Base-by-base conservation (phyloP, 2,888 invertebrate genomes). In the Apamea epomidion region DNA sequence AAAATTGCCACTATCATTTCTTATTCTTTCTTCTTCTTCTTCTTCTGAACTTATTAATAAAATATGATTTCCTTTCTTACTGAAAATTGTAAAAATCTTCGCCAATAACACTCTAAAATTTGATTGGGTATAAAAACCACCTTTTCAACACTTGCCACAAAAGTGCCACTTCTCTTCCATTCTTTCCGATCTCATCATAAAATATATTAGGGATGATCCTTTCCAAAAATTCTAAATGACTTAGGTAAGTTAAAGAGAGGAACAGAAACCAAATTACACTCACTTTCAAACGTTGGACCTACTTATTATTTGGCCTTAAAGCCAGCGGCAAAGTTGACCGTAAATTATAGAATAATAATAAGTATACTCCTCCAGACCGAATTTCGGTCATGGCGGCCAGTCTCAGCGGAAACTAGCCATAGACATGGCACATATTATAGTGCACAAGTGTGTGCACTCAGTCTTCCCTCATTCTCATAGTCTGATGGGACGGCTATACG, bases 261-360 rank as follows among this genome's bases (percentile, higher is more conserved):
- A 69, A 69, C 75, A 78, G 78, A 84, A 89, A 85, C 81, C 74
- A 80, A 87, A 89, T 90, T 87, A 87, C 77, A 71, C 45, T 87
- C 78, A 76, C 81, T 88, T 86, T 84, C 82, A 81, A 87, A 80
- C 77, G 67, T 69, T 69, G 72, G 37, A 12, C 79, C 42, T 76
- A 42, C 83, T 48, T 83, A 84, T 62, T 79, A 69, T 58, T 21
- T 54, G 88, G 79, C 86, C 80, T 25, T 60, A 25, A 81, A 87
- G 69, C n/a, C 29, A 65, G 88, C 85, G 84, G 54, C 6, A 69
- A 54, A 45, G 21, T 42, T 16, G 42, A 10, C 54, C 0, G 16
- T 32, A 42, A 67, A 80, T 29, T 18, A 45, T 21, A 29, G 4
- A 21, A 18, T 51, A 7, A 51, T 51, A 51, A 5, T 48, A 32